Percentiles rank a stretch among this genome's conserved stretches.
Conservation (phyloP, 2,113 vertebrate genomes). For the Toxostoma redivivum region DNA sequence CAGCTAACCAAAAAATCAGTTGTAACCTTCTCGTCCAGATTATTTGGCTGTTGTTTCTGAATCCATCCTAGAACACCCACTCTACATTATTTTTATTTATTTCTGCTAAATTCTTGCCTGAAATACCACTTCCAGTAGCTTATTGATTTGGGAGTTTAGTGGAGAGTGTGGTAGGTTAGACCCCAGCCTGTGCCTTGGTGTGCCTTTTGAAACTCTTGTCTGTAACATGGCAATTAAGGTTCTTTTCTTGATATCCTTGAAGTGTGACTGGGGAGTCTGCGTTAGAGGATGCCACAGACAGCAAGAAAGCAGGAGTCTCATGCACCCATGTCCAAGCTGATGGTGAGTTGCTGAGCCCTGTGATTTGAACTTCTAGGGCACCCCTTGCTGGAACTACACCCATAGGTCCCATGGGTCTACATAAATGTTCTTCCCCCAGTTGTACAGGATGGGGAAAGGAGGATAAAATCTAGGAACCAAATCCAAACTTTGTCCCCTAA, state of each 20-base stretch:
- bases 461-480: not conserved
- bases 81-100: not conserved
- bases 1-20: not conserved
- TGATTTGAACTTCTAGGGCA: not conserved
- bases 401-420: not conserved
- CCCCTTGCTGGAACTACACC: not conserved
- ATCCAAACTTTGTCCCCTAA: not conserved
- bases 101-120: not conserved
- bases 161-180: not conserved
- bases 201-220: not conserved
- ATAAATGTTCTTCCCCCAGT: not conserved
- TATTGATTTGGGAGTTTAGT: not conserved
- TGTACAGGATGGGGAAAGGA: not conserved
- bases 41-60: not conserved
- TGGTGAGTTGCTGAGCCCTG: constrained; percentile 29
- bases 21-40: not conserved
- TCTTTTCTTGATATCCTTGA: constrained; percentile 44
- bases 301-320: not conserved
- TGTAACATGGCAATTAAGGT: not conserved
- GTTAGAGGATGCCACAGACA: not conserved
- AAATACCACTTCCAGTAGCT: not conserved
- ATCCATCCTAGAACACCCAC: not conserved
- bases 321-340: not conserved
- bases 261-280: not conserved
- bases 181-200: not conserved